phyloP scores from a whole-genome alignment of 2,888 invertebrate species.

The Standfussiana lucernea region DNA sequence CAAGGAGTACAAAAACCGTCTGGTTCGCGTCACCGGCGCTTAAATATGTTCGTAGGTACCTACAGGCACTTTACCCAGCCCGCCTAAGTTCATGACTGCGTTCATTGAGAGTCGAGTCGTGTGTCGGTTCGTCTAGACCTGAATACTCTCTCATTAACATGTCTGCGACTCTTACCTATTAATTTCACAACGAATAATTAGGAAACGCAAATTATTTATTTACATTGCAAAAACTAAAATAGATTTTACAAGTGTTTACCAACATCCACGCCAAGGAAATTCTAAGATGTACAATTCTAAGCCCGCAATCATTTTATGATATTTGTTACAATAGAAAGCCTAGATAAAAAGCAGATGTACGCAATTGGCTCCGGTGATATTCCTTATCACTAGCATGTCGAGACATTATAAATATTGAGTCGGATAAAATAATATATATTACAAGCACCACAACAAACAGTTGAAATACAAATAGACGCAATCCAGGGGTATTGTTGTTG shows the following conservation, averaged over 20 bases:
- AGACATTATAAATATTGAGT: constrained; percentile 78
- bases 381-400: constrained; percentile 72
- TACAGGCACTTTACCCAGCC: constrained; percentile 57
- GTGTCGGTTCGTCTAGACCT: constrained; percentile 44
- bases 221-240: constrained; percentile 40
- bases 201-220: constrained; percentile 28
- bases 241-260: constrained; percentile 43
- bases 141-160: constrained; percentile 66
- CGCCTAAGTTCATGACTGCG: constrained; percentile 51
- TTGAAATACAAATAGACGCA: constrained; percentile 63
- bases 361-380: constrained; percentile 48
- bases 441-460: constrained; percentile 65
- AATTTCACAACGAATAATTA: constrained; percentile 44
- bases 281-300: constrained; percentile 35
- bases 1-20: constrained; percentile 39
- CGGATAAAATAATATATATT: constrained; percentile 72
- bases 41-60: constrained; percentile 32
- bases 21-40: constrained; percentile 31
- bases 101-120: constrained; percentile 58
- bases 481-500: constrained; percentile 56
- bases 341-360: constrained; percentile 53
- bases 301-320: constrained; percentile 46
- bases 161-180: constrained; percentile 44
- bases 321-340: constrained; percentile 41
- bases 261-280: constrained; percentile 26